Percentiles rank a stretch among this genome's conserved stretches.
Conservation (phyloP, 2,113 vertebrate species). For the Prionailurus bengalensis region DNA sequence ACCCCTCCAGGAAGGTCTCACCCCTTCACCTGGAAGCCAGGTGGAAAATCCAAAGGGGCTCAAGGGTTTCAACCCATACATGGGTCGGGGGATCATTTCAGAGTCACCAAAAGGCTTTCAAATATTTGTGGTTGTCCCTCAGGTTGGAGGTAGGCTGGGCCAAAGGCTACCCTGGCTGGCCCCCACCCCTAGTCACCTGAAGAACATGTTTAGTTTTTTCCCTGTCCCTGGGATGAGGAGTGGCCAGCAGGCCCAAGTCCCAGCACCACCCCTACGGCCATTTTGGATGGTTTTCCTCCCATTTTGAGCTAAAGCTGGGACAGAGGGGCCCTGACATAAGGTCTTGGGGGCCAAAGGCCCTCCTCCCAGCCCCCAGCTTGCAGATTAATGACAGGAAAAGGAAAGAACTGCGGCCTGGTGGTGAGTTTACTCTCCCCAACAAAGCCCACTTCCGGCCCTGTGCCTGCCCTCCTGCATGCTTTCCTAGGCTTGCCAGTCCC, state of each 20-base stretch:
- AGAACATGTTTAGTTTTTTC: constrained; percentile 16
- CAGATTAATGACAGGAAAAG: constrained; percentile 79
- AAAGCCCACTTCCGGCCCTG: constrained; percentile 66
- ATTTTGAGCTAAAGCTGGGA: constrained; percentile 55
- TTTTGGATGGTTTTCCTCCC: constrained; percentile 12
- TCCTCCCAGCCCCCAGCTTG: not conserved
- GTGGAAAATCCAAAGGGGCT: not conserved
- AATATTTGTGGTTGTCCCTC: not conserved
- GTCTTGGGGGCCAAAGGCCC: not conserved
- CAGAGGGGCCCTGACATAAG: not conserved
- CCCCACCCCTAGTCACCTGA: not conserved
- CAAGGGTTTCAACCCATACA: not conserved
- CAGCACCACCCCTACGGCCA: not conserved
- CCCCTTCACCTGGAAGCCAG: not conserved
- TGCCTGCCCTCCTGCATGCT: not conserved
- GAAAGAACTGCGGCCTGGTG: constrained; percentile 25
- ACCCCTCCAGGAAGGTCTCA: not conserved
- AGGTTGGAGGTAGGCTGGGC: not conserved
- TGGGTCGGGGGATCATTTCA: not conserved
- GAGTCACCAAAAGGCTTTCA: not conserved
- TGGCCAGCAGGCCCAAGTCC: not conserved
- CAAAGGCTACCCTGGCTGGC: not conserved
- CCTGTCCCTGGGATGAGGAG: not conserved
- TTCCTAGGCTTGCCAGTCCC: constrained; percentile 58
- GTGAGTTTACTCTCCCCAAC: constrained; percentile 71